Base-by-base conservation (phyloP, 2,797 vertebrate species). In the Spondyliosoma cantharus region DNA sequence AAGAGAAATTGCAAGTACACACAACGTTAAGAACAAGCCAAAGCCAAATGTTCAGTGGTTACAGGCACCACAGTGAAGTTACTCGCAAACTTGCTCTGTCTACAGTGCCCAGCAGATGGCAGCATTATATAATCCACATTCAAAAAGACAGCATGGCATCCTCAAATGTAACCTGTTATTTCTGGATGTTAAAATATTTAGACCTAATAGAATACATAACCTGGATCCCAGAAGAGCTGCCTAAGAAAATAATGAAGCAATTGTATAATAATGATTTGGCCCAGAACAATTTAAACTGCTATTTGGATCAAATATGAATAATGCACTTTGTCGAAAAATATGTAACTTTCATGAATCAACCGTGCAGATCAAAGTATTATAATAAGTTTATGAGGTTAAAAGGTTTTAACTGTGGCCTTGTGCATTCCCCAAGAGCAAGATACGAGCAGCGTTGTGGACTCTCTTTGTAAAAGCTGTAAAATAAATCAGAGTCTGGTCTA, bases 71-170 rank as follows among this genome's bases (percentile, higher is more conserved):
- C 1, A 46, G 9, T 71, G 9, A 20, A 22, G 37, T 15, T 19
- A 7, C n/a, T 52, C 67, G 17, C 27, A 62, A 24, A 66, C 7
- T 3, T 70, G 37, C n/a, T 62, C 27, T 1, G 29, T 65, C 46
- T 66, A 20, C 17, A 16, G 48, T 62, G 48, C 3, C 84, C 93
- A 91, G 78, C 85, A 95, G 93, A 81, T 91, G 93, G 92, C 92
- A 94, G 87, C 70, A 83, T 85, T 74, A 80, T 74, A 76, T 80
- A 56, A 87, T 67, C 13, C 45, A 82, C 9, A 7, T 37, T 37
- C 8, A 83, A 14, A 22, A 32, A 9, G 25, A 29, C 74, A 81
- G 43, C 53, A 50, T 46, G n/a, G 1, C 24, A 50, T 17, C 54
- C 19, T n/a, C 2, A n/a, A 13, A 11, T 14, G 6, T 46, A 17